phyloP scores from a whole-genome alignment of 2,797 vertebrate species.

The Periophthalmus magnuspinnatus region DNA sequence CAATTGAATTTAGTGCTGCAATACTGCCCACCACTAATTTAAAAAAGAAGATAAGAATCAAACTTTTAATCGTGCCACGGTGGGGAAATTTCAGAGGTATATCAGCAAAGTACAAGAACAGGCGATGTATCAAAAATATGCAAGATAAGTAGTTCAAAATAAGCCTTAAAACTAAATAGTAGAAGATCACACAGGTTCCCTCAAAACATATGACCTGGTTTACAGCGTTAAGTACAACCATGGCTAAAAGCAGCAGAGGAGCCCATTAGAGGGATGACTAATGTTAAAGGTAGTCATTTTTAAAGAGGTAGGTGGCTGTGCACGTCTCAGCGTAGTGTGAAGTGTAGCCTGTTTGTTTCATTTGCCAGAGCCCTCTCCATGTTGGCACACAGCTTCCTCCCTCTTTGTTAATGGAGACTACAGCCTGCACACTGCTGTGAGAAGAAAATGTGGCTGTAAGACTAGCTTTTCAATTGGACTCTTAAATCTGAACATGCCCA shows the following conservation, averaged over 20 bases:
- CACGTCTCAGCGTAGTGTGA: conserved; percentile 32
- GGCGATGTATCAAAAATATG: too few relatives aligned
- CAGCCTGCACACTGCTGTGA: conserved; percentile 16
- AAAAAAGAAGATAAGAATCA: too few relatives aligned
- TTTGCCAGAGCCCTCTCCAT: conserved; percentile 39
- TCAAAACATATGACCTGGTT: too few relatives aligned
- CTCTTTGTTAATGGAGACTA: conserved; percentile 23
- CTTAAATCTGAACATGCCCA: conserved; percentile 15
- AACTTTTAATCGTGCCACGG: too few relatives aligned
- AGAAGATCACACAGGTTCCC: too few relatives aligned
- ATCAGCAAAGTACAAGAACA: too few relatives aligned
- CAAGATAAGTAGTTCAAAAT: too few relatives aligned
- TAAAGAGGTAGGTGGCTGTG: conserved; percentile 33
- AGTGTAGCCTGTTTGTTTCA: conserved; percentile 42
- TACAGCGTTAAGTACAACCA: background rate
- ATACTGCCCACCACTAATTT: too few relatives aligned
- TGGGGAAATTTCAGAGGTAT: too few relatives aligned
- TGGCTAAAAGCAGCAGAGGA: background rate
- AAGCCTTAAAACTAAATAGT: too few relatives aligned
- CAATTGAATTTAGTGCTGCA: too few relatives aligned
- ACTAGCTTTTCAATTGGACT: conserved; percentile 10
- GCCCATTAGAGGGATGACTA: conserved; percentile 16
- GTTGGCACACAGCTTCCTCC: conserved; percentile 27
- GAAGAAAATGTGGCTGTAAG: conserved; percentile 21
- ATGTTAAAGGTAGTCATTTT: conserved; percentile 7